phyloP scores from a whole-genome alignment of 2,888 invertebrate species.

The Conops quadrifasciatus region DNA sequence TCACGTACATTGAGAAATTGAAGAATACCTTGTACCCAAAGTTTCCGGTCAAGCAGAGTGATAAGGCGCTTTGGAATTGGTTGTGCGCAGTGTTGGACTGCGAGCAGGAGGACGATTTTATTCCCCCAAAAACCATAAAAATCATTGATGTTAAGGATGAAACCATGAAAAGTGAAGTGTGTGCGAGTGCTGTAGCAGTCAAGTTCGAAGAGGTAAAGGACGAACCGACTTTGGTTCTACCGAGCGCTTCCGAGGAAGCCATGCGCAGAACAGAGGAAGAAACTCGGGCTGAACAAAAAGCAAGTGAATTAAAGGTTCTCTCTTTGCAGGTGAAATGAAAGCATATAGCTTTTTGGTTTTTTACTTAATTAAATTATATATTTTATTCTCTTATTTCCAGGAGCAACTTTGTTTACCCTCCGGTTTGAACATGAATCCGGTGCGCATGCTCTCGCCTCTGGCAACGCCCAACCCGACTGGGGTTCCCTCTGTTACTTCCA shows the following conservation, averaged over 20 bases:
- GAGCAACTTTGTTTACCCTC: slow-evolving; percentile 64
- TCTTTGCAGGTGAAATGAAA: slow-evolving; percentile 50
- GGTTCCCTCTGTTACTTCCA: slow-evolving; percentile 41
- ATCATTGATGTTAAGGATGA: slow-evolving; percentile 57
- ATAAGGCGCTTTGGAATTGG: slow-evolving; percentile 80
- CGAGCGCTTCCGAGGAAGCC: slow-evolving; percentile 47
- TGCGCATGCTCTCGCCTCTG: slow-evolving; percentile 61
- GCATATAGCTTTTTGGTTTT: neutral
- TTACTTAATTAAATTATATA: neutral
- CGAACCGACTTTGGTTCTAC: slow-evolving; percentile 45
- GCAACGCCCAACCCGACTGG: slow-evolving; percentile 58
- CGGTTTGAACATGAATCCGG: slow-evolving; percentile 65
- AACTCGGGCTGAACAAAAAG: slow-evolving; percentile 53
- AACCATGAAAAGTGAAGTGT: slow-evolving; percentile 44
- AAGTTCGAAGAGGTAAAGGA: slow-evolving; percentile 53
- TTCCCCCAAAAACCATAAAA: slow-evolving; percentile 65
- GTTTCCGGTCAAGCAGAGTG: slow-evolving; percentile 82
- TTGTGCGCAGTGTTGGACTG: slow-evolving; percentile 80
- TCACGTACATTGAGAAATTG: slow-evolving; percentile 84
- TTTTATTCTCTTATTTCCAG: slow-evolving; percentile 32
- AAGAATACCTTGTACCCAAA: slow-evolving; percentile 83
- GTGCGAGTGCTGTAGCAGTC: slow-evolving; percentile 40
- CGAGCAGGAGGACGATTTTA: slow-evolving; percentile 76
- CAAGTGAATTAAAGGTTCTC: slow-evolving; percentile 59
- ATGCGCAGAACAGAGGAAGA: slow-evolving; percentile 54